Evolutionary conservation across 2,888 invertebrate genomes (phyloP), one percentile per base, ranked within the genome.

Genomic region (Agrochola macilenta): DNA sequence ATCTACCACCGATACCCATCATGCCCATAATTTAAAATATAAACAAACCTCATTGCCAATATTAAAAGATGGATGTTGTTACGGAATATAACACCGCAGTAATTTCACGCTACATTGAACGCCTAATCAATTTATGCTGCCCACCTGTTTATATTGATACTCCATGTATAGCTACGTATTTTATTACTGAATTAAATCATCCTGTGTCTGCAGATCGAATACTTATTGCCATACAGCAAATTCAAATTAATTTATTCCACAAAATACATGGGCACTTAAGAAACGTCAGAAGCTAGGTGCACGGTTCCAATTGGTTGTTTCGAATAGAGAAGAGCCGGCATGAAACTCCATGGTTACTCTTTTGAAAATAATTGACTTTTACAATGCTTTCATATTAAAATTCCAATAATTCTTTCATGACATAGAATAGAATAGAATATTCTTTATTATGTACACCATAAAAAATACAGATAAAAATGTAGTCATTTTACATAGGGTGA

Each of bases 101-200:
- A 84, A 90, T 91, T 90, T 90, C 70, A 87, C 90, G 90, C 85
- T 72, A 87, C 88, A 89, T 89, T 89, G 81, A 77, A 8, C 78
- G n/a, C 79, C 70, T 66, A 80, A 89, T 89, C 87, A 89, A 87
- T 86, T 88, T 83, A 63, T 14, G 35, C 43, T 76, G 68, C 39
- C 58, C 90, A 89, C 87, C 89, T 90, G 90, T 60, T 66, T 39
- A 54, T n/a, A 79, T 39, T 39, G 35, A 58, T 70, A 57, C 49
- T 26, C 30, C 30, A 57, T 23, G 8, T n/a, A 14, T 43, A n/a
- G 2, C 9, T 14, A 12, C 3, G n/a, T 52, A n/a, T 57, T 54
- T n/a, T 30, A 12, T 17, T n/a, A 73, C 30, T 57, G 0, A 54
- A 43, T 17, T 23, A 8, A 68, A 43, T 68, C 9, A 39, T 39